Evolutionary conservation across 2,797 vertebrate genomes (phyloP).

Genomic region (Urophycis tenuis): DNA sequence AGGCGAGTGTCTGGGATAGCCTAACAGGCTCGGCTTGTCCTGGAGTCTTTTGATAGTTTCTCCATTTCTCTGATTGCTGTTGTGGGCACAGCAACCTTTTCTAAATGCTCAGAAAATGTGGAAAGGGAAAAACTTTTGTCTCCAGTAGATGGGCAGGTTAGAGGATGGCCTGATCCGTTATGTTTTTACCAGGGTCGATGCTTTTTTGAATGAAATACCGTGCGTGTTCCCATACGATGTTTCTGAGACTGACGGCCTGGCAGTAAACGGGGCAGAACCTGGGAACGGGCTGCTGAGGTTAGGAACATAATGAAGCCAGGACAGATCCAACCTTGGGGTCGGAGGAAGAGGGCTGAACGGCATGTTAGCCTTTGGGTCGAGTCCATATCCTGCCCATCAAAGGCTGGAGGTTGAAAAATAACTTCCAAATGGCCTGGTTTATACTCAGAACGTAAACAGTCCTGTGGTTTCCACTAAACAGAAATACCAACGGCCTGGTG

Average conservation of each 20-base stretch:
- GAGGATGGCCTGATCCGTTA: no score
- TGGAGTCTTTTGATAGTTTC: neutral
- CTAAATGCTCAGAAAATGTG: neutral
- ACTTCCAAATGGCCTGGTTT: neutral
- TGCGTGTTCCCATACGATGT: neutral
- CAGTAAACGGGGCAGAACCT: neutral
- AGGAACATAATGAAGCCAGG: neutral
- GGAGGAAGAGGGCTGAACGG: neutral
- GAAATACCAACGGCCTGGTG: no score
- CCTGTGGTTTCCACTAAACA: neutral
- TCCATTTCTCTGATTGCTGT: neutral
- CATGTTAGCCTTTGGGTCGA: neutral
- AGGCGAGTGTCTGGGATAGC: neutral
- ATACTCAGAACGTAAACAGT: neutral
- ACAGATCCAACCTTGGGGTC: neutral
- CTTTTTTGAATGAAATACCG: no score
- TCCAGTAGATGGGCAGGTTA: neutral
- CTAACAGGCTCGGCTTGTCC: neutral
- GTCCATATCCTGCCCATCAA: neutral
- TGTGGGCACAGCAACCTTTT: neutral
- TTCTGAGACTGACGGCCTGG: neutral
- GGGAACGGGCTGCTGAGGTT: neutral
- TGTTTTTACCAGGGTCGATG: no score
- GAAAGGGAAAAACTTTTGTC: neutral
- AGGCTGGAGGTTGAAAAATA: neutral